Percentiles rank a stretch among this genome's conserved stretches.
Conservation (phyloP, 2,113 vertebrate species). For the Odontophorus gujanensis region DNA sequence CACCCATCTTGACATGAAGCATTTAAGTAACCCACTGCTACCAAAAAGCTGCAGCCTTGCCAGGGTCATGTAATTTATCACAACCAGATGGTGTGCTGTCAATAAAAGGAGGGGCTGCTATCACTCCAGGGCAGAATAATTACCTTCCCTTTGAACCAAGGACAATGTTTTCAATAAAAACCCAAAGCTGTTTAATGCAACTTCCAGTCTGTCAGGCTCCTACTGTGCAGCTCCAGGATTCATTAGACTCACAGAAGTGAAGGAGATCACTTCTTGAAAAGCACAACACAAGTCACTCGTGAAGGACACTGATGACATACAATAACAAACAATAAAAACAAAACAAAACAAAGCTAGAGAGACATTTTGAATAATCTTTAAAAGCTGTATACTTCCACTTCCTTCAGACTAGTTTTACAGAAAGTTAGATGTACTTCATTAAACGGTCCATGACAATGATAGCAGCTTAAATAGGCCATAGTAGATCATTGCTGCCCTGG, state of each 20-base stretch:
- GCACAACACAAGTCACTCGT: background rate
- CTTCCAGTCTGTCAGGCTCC: conserved; percentile 62
- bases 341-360: background rate
- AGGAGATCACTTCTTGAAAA: conserved; percentile 38
- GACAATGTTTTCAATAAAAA: conserved; percentile 69
- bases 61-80: conserved; percentile 49
- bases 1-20: background rate
- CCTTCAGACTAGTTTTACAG: background rate
- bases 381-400: background rate
- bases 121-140: conserved; percentile 54
- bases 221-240: conserved; percentile 46
- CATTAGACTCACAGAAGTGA: background rate
- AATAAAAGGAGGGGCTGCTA: conserved; percentile 43
- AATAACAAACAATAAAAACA: background rate
- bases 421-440: background rate
- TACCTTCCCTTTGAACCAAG: conserved; percentile 63
- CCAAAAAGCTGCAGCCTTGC: conserved; percentile 13
- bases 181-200: conserved; percentile 48
- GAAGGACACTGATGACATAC: background rate
- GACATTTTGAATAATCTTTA: background rate
- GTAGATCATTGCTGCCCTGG: background rate
- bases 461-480: background rate
- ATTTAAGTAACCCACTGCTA: background rate
- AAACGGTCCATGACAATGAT: background rate
- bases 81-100: conserved; percentile 65